phyloP scores from a whole-genome alignment of 2,797 vertebrate genomes.

The Scomberomorus guttatus region DNA sequence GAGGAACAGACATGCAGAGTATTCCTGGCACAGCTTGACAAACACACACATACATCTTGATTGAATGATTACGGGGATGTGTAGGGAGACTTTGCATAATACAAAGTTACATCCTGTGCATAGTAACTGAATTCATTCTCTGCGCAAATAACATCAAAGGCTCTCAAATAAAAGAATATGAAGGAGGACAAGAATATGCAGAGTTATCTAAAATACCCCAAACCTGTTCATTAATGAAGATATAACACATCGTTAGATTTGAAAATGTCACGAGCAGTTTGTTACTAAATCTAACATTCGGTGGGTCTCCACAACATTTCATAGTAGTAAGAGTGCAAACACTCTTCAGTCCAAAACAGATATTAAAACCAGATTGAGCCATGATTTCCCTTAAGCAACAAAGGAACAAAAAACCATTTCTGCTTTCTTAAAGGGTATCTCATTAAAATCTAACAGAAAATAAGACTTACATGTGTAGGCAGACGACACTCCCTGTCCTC shows the following conservation, averaged over 20 bases:
- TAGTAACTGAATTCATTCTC: neutral
- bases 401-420: neutral
- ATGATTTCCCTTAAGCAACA: neutral
- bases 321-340: neutral
- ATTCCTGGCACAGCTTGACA: neutral
- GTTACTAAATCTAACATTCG: neutral
- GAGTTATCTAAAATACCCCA: neutral
- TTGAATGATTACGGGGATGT: neutral
- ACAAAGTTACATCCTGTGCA: neutral
- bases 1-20: constrained; percentile 8
- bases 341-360: neutral
- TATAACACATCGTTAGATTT: neutral
- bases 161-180: neutral
- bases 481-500: constrained; percentile 41
- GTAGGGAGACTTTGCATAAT: neutral
- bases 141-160: neutral
- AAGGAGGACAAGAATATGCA: neutral
- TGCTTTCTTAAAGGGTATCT: neutral
- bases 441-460: constrained; percentile 20
- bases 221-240: neutral
- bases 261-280: neutral
- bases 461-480: constrained; percentile 63
- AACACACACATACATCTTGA: neutral
- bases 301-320: neutral
- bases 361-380: neutral